phyloP scores from a whole-genome alignment of 2,797 vertebrate species.

The Nasua narica region DNA sequence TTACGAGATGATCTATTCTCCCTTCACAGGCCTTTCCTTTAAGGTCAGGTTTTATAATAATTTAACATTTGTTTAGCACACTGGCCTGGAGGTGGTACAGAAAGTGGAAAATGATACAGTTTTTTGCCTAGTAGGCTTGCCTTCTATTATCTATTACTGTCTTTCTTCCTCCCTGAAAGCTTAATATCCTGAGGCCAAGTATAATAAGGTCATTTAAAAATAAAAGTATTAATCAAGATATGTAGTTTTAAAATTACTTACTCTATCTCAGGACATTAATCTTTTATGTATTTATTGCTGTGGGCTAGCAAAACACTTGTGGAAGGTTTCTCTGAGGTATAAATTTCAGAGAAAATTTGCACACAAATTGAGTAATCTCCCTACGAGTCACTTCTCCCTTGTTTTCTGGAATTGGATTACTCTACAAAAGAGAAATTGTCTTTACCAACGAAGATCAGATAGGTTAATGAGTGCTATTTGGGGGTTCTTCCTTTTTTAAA shows the following conservation, averaged over 20 bases:
- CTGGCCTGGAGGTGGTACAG: background rate
- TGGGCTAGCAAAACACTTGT: background rate
- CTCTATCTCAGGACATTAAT: constrained; percentile 43
- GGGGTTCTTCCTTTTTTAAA: background rate
- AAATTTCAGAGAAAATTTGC: constrained; percentile 20
- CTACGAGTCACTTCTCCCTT: background rate
- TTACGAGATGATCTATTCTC: constrained; percentile 28
- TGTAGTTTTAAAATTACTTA: constrained; percentile 51
- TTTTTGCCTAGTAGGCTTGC: constrained; percentile 30
- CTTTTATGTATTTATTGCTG: constrained; percentile 37
- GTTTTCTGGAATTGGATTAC: constrained; percentile 11
- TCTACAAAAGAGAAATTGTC: background rate
- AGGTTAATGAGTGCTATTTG: background rate
- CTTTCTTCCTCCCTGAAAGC: background rate
- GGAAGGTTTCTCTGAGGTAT: background rate
- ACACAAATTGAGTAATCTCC: background rate
- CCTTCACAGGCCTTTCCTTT: constrained; percentile 21
- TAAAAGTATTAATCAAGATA: constrained; percentile 44
- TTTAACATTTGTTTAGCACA: constrained; percentile 62
- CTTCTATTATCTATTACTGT: constrained; percentile 44
- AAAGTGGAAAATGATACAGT: constrained; percentile 37
- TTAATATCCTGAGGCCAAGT: constrained; percentile 18
- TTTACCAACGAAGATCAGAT: background rate
- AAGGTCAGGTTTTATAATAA: constrained; percentile 44
- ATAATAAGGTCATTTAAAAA: constrained; percentile 50